Conservation (phyloP, 2,113 vertebrate genomes). For the Lota lota region DNA sequence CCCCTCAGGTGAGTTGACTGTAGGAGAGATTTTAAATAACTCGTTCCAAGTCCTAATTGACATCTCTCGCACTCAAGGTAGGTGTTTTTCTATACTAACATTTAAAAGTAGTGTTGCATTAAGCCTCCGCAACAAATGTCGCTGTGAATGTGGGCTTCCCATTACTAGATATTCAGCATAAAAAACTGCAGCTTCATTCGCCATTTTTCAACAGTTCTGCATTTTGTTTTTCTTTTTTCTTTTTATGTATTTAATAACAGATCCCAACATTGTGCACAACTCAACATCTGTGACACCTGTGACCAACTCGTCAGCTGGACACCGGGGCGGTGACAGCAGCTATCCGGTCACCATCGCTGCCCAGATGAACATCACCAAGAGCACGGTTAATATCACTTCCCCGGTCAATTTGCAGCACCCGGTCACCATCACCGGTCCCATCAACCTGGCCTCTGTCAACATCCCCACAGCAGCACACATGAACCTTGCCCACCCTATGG, state of each 20-base stretch:
- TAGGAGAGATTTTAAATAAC: constrained; percentile 76
- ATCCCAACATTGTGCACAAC: constrained; percentile 91
- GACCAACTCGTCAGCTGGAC: constrained; percentile 64
- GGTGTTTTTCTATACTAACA: constrained; percentile 56
- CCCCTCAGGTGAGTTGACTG: constrained; percentile 74
- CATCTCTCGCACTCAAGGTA: constrained; percentile 69
- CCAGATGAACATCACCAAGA: constrained; percentile 93
- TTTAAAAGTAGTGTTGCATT: constrained; percentile 42
- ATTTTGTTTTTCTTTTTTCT: not conserved
- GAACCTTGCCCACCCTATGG: constrained; percentile 96
- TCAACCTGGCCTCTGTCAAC: constrained; percentile 95
- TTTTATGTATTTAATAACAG: constrained; percentile 63
- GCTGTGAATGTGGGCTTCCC: constrained; percentile 32
- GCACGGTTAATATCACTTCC: constrained; percentile 93
- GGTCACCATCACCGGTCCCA: constrained; percentile 93
- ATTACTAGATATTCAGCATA: not conserved
- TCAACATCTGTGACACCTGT: constrained; percentile 79
- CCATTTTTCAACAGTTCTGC: constrained; percentile 1
- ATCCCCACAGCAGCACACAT: constrained; percentile 85
- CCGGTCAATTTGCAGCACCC: constrained; percentile 92
- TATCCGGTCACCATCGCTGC: constrained; percentile 92
- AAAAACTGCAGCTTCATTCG: not conserved
- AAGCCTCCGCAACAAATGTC: constrained; percentile 19
- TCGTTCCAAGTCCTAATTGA: constrained; percentile 75
- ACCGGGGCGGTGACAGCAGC: constrained; percentile 51